A percentile compares a stretch with the other conserved stretches of the same genome.
Evolutionary conservation across 2,113 vertebrate genomes (phyloP).

Genomic region (Apteryx mantelli): DNA sequence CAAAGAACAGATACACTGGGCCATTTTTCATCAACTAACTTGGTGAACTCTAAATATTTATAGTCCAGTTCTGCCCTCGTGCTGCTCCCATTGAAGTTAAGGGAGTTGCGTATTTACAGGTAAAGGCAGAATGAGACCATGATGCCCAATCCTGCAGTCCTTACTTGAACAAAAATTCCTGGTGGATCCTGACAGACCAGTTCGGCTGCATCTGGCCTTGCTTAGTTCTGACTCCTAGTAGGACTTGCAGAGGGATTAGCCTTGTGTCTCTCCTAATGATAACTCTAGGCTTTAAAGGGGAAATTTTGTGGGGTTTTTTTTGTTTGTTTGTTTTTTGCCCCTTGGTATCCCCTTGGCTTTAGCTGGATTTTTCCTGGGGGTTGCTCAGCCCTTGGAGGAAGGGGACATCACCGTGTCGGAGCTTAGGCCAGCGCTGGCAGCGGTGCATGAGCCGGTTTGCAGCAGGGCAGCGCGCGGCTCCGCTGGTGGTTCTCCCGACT

Average conservation of each 20-base stretch:
- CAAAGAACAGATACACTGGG: background rate
- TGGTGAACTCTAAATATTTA: background rate
- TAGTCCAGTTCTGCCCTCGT: background rate
- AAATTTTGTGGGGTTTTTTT: background rate
- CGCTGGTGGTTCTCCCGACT: background rate
- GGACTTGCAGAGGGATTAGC: background rate
- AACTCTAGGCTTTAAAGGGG: background rate
- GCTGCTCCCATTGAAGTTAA: background rate
- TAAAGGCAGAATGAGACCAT: background rate
- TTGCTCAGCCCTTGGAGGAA: background rate
- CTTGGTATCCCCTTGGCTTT: background rate
- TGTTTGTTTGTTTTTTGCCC: rapidly evolving
- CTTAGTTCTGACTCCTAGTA: background rate
- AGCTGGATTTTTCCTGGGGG: background rate
- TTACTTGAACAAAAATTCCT: background rate
- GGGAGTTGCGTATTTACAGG: background rate
- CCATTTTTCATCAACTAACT: background rate
- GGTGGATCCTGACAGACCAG: background rate
- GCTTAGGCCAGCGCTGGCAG: background rate
- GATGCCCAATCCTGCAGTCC: background rate
- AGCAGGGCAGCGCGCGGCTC: background rate
- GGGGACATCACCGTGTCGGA: rapidly evolving
- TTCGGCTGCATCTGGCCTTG: background rate
- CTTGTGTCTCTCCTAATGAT: background rate
- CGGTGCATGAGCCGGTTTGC: background rate